These are phyloP conservation scores for Metellina segmentata DNA, from an alignment of 2,888 invertebrate genomes.

Conservation along the genomic window DNA sequence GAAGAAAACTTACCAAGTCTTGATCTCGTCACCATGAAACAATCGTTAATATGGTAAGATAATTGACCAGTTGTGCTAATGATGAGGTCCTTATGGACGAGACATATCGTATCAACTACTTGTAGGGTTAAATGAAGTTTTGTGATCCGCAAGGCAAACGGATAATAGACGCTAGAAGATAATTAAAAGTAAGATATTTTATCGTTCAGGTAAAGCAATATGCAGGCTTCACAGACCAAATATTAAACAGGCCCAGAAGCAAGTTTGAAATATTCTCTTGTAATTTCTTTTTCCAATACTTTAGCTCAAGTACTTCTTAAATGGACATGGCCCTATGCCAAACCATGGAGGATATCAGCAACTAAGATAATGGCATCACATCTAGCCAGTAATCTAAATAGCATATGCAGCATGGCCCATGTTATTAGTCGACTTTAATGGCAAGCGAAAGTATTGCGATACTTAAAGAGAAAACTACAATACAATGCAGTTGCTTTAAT, in stretches of 20 bases:
- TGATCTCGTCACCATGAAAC: no score
- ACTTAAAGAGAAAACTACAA: neutral
- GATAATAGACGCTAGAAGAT: no score
- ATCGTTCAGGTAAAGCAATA: no score
- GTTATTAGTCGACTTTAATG: neutral
- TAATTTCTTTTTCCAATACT: neutral
- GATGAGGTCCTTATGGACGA: no score
- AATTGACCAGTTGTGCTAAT: no score
- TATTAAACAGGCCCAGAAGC: neutral
- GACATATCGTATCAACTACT: no score
- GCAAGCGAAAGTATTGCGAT: neutral
- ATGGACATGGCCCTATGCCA: neutral
- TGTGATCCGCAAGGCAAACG: no score
- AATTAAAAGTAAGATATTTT: no score
- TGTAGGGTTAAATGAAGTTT: no score
- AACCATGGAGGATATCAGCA: neutral
- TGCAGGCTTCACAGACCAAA: neutral
- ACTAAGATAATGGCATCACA: conserved; percentile 9
- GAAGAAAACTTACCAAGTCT: no score
- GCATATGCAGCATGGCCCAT: neutral
- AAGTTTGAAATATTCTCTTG: no score
- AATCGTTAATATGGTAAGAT: no score
- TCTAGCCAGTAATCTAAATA: neutral
- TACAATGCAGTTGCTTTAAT: neutral
- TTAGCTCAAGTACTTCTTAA: neutral